These are phyloP conservation scores for Cynopterus sphinx DNA, from an alignment of 2,797 vertebrate genomes.

Conservation along the genomic window DNA sequence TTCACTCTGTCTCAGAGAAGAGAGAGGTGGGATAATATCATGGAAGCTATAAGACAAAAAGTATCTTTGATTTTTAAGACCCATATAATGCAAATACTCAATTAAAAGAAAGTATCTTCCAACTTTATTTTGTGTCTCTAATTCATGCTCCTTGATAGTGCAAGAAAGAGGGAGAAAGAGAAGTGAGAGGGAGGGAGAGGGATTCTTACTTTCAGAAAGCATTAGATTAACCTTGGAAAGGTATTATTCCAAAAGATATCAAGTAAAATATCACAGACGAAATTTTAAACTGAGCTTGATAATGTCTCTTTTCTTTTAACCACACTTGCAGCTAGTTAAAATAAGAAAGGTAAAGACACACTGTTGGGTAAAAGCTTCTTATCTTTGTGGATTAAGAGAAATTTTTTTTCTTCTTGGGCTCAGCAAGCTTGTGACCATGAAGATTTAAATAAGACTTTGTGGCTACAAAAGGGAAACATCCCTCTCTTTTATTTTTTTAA, in stretches of 20 bases:
- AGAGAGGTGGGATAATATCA: background rate
- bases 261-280: background rate
- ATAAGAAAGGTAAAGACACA: background rate
- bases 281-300: background rate
- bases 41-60: background rate
- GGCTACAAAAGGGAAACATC: background rate
- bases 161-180: background rate
- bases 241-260: background rate
- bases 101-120: background rate
- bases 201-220: background rate
- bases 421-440: background rate
- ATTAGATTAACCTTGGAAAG: background rate
- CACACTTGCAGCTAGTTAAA: background rate
- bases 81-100: background rate
- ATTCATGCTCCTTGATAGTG: background rate
- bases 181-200: background rate
- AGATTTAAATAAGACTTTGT: background rate
- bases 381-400: background rate
- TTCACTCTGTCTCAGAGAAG: background rate
- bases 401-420: background rate
- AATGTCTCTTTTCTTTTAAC: background rate
- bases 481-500: background rate
- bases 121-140: conserved; percentile 9
- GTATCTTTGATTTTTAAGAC: conserved; percentile 30
- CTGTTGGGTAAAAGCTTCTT: background rate